phyloP scores from a whole-genome alignment of 2,113 vertebrate species.

The Dunckerocampus dactyliophorus region DNA sequence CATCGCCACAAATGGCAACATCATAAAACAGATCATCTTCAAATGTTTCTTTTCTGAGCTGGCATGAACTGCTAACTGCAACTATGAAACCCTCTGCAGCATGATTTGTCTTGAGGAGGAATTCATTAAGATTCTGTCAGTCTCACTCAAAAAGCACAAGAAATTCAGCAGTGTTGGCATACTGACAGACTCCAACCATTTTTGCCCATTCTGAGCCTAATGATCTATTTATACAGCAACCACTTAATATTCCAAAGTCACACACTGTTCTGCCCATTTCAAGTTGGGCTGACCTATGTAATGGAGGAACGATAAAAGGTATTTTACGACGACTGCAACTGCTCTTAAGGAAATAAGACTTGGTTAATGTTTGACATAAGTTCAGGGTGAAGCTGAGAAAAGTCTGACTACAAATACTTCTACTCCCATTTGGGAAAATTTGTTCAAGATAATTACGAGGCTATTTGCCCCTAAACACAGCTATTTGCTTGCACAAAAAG shows the following conservation, averaged over 20 bases:
- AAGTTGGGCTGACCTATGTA: constrained; percentile 24
- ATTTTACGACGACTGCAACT: constrained; percentile 25
- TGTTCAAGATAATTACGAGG: background rate
- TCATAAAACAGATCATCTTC: constrained; percentile 7
- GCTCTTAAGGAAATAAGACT: constrained; percentile 13
- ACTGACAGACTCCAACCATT: background rate
- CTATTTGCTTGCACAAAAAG: constrained; percentile 32
- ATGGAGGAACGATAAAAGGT: constrained; percentile 21
- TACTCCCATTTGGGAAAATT: background rate
- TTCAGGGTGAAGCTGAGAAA: background rate
- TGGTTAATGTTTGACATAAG: constrained; percentile 56
- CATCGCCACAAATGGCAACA: constrained; percentile 37
- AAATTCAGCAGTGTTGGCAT: constrained; percentile 8
- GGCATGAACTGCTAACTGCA: background rate
- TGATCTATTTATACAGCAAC: background rate
- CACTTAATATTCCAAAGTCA: constrained; percentile 2
- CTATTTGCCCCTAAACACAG: constrained; percentile 9
- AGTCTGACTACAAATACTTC: background rate
- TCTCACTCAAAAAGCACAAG: constrained; percentile 21
- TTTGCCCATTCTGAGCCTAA: background rate
- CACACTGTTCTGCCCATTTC: background rate
- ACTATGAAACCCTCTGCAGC: background rate
- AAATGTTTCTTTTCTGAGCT: background rate
- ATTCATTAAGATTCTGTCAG: constrained; percentile 28
- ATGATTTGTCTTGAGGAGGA: constrained; percentile 13